Evolutionary conservation across 2,113 vertebrate genomes (phyloP).

Genomic region (Leiothrix lutea): DNA sequence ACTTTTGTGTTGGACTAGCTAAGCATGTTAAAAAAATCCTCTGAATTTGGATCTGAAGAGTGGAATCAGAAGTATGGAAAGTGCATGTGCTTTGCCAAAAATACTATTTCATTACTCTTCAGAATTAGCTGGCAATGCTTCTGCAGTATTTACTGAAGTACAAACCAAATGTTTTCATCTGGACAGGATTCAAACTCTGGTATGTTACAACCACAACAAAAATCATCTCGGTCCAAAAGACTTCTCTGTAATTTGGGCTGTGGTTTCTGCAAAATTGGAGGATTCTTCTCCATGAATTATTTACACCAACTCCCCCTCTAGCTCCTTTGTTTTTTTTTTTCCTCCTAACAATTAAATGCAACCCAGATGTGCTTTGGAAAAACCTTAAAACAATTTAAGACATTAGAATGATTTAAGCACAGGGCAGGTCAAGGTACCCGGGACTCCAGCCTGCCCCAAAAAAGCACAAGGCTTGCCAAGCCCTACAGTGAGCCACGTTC

Average conservation of each 20-base stretch:
- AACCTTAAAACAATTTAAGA: constrained; percentile 28
- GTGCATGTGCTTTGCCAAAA: constrained; percentile 68
- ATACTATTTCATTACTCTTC: constrained; percentile 75
- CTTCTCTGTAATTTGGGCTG: constrained; percentile 73
- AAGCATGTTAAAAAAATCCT: constrained; percentile 38
- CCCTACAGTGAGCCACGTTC: background rate
- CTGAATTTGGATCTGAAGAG: constrained; percentile 63
- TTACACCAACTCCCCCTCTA: constrained; percentile 25
- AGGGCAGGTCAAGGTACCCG: constrained; percentile 16
- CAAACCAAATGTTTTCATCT: constrained; percentile 82
- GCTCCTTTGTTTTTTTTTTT: background rate
- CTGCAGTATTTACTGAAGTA: constrained; percentile 77
- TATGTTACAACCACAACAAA: constrained; percentile 77
- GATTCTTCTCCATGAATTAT: constrained; percentile 70
- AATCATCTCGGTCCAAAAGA: constrained; percentile 73
- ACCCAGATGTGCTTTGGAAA: constrained; percentile 52
- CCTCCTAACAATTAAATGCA: constrained; percentile 58
- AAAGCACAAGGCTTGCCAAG: background rate
- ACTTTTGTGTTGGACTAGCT: constrained; percentile 62
- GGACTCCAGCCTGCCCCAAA: background rate
- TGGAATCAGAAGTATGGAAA: constrained; percentile 63
- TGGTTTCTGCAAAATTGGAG: constrained; percentile 68
- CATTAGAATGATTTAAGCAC: constrained; percentile 24
- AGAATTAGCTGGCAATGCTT: constrained; percentile 76
- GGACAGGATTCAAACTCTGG: constrained; percentile 76